Evolutionary conservation across 2,797 vertebrate genomes (phyloP), one percentile per base, ranked within the genome.

Genomic region (Premnoplex brunnescens): DNA sequence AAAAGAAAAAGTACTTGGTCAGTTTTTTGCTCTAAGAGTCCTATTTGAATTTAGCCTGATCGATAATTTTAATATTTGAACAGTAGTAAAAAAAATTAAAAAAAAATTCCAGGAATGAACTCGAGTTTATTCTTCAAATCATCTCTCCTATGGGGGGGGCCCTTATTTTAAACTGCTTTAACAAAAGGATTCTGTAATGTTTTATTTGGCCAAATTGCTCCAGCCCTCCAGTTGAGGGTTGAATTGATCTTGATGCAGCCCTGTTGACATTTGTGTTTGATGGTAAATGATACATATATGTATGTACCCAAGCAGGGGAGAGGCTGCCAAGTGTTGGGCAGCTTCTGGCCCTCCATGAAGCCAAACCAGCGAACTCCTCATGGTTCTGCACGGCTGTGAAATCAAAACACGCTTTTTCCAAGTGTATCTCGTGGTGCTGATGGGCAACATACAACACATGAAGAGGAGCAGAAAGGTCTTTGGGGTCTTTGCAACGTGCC

Each of bases 21-120:
- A 72, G 54, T 12, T 58, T 95, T 94, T 94, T 92, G 6, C 62
- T 95, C 12, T 2, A 1, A 21, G 49, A 63, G 16, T 37, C 46
- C 51, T 54, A 30, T 85, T 91, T 89, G 51, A 88, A 76, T 93
- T 95, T 94, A 80, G 36, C 8, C 16, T 34, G 43, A 60, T 81
- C 14, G 4, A n/a, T 94, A 78, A 74, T 83, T 96, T 93, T 79
- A 88, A 86, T 89, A 93, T 75, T 79, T 75, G 78, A 96, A 82
- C n/a, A 69, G 76, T 46, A 76, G 21, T 69, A 20, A 71, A 85
- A 56, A 52, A 58, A 58, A n/a, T n/a, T n/a, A n/a, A 59, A 24
- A 58, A 30, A 14, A 37, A 5, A 28, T 73, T 71, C 36, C 44
- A 91, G 81, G 55, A 89, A 89, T 19, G 28, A 88, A 76, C 44